Evolutionary conservation across 2,797 vertebrate species (phyloP), one percentile per base, ranked within the genome.

Genomic region (Gymnodraco acuticeps): DNA sequence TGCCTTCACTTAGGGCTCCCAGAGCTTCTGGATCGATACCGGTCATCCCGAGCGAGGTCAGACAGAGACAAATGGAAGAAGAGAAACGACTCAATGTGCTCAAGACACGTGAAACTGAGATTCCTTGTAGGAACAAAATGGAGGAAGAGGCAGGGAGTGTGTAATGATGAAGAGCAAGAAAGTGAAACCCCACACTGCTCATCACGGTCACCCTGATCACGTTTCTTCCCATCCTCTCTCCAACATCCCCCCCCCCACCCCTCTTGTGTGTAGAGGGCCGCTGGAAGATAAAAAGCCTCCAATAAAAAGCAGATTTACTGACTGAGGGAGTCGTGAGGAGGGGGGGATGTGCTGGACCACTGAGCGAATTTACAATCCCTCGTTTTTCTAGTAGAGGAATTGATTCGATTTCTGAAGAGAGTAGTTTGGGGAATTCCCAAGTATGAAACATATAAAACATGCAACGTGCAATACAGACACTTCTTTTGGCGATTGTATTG

Each of bases 251-350:
- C 12, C 66, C 50, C 62, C 64, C 17, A 45, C 43, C 61, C 61
- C 47, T 75, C 59, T 38, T 68, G 54, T 76, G 74, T 64, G 70
- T 53, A 23, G 70, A 55, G 72, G 64, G 56, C 55, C 54, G 70
- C 68, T 62, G 63, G 55, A 73, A 81, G 83, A 87, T 78, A 73
- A 88, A 84, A 77, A 72, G 62, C 72, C 77, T 79, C 73, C 75
- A 83, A 88, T 88, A 84, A 90, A 89, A 83, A 82, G 67, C 81
- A 76, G 86, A 92, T 93, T 91, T 89, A 91, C 79, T 58, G 81
- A 70, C 52, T 65, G 53, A 10, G 56, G 61, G 70, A 46, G 68
- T 23, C 10, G 47, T 3, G n/a, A 64, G 70, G 73, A 62, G 19
- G 33, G 64, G 20, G 67, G 33, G 78, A 60, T 65, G 74, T 79